Evolutionary conservation across 2,797 vertebrate genomes (phyloP).

Genomic region (Holocentrus rufus): DNA sequence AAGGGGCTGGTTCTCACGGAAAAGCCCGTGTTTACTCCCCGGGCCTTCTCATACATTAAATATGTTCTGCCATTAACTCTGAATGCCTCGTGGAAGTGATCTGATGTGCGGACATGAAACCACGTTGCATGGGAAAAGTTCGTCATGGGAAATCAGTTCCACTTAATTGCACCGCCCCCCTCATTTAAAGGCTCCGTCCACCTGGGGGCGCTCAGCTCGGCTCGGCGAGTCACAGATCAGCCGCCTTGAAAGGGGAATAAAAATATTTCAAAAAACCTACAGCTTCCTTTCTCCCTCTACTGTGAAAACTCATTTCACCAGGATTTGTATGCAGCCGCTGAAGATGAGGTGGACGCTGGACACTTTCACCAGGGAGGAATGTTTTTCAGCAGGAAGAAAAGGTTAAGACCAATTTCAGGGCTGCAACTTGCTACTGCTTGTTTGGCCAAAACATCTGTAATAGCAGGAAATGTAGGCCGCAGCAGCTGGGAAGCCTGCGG

Average conservation of each 20-base stretch:
- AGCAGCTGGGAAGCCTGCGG: constrained; percentile 56
- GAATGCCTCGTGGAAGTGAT: constrained; percentile 36
- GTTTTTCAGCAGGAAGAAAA: constrained; percentile 62
- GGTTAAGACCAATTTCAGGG: constrained; percentile 62
- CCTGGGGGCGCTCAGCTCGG: constrained; percentile 21
- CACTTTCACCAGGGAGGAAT: constrained; percentile 52
- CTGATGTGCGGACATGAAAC: constrained; percentile 34
- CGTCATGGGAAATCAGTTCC: constrained; percentile 39
- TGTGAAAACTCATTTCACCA: constrained; percentile 30
- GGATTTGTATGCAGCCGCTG: constrained; percentile 34
- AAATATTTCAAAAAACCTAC: constrained; percentile 40
- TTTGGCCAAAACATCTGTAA: constrained; percentile 74
- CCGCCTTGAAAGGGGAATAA: constrained; percentile 33
- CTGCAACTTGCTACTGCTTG: constrained; percentile 67
- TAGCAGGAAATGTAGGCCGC: constrained; percentile 63
- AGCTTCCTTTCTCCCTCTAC: not conserved
- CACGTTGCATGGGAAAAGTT: constrained; percentile 34
- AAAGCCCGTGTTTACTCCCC: constrained; percentile 8
- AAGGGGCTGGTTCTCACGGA: constrained; percentile 36
- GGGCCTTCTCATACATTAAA: constrained; percentile 19
- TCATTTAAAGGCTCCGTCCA: constrained; percentile 49
- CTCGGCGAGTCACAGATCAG: constrained; percentile 46
- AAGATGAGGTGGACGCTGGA: constrained; percentile 38
- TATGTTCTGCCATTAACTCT: constrained; percentile 32
- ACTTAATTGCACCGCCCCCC: constrained; percentile 30